Evolutionary conservation across 2,888 invertebrate genomes (phyloP).

Genomic region (Drosophila colorata): DNA sequence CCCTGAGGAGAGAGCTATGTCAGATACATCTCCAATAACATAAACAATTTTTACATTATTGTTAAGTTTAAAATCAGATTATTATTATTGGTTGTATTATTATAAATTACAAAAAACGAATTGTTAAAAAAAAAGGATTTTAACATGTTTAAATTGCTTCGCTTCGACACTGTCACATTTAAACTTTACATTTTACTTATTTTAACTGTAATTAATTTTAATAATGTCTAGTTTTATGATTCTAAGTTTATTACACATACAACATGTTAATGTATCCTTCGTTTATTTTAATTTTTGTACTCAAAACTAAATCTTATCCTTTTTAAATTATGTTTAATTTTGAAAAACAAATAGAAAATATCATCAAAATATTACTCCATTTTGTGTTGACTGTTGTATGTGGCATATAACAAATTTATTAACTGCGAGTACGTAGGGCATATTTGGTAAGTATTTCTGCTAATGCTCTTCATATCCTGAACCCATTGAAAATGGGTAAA

Average conservation of each 20-base stretch:
- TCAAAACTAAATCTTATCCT: constrained; percentile 27
- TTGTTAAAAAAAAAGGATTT: constrained; percentile 34
- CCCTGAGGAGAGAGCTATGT: constrained; percentile 13
- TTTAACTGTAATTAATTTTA: constrained; percentile 44
- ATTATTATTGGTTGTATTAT: constrained; percentile 39
- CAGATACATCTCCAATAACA: constrained; percentile 10
- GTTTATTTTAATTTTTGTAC: constrained; percentile 47
- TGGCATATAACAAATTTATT: neutral
- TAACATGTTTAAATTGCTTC: constrained; percentile 34
- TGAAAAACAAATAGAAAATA: constrained; percentile 39
- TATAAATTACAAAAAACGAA: constrained; percentile 17
- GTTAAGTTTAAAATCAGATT: constrained; percentile 51
- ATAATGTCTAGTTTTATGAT: constrained; percentile 25
- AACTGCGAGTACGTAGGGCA: neutral
- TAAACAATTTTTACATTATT: constrained; percentile 34
- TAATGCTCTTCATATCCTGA: too few species aligned
- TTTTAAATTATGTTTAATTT: constrained; percentile 44
- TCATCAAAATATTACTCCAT: constrained; percentile 6
- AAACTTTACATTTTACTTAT: constrained; percentile 18
- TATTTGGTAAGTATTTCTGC: neutral
- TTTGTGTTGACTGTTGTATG: neutral
- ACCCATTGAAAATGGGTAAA: too few species aligned
- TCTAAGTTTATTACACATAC: constrained; percentile 31
- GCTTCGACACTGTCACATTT: constrained; percentile 22
- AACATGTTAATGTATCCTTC: constrained; percentile 46